Conservation (phyloP, 1,140 invertebrate genomes). For the Hypsibius dujardini region DNA sequence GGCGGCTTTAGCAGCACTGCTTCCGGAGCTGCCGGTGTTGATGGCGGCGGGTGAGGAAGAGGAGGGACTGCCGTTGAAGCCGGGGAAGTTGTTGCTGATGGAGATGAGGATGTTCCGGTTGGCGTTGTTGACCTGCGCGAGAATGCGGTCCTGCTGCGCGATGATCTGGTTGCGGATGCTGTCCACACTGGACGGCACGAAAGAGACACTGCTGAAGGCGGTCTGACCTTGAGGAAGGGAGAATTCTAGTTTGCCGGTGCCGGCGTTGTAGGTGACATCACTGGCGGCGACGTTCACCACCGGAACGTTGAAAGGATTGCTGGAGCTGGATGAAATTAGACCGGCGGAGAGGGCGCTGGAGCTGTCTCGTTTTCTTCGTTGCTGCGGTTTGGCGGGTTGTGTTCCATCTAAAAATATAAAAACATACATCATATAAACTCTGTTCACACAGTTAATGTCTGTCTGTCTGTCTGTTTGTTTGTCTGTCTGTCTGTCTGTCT, state of each 20-base stretch:
- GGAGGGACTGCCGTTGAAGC: background rate
- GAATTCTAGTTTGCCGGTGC: background rate
- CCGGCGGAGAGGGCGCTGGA: too few species aligned
- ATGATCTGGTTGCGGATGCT: background rate
- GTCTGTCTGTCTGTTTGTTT: too few species aligned
- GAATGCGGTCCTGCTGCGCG: conserved; percentile 4
- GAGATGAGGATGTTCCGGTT: background rate
- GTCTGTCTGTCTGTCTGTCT: too few species aligned
- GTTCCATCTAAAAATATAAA: too few species aligned
- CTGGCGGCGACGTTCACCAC: background rate
- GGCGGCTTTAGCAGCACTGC: too few species aligned
- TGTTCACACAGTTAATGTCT: too few species aligned
- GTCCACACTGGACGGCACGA: background rate
- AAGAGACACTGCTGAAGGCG: background rate
- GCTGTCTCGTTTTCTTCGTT: too few species aligned
- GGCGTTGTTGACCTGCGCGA: background rate
- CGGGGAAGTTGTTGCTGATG: background rate
- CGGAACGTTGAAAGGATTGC: background rate
- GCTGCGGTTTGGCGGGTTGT: too few species aligned
- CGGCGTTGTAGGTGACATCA: background rate
- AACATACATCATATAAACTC: too few species aligned
- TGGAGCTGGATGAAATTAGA: background rate
- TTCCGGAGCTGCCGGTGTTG: conserved; percentile 8
- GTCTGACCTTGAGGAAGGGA: background rate
- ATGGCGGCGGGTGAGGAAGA: too few species aligned